Evolutionary conservation across 1,140 invertebrate genomes (phyloP).

Genomic region (Bombus waltoni): DNA sequence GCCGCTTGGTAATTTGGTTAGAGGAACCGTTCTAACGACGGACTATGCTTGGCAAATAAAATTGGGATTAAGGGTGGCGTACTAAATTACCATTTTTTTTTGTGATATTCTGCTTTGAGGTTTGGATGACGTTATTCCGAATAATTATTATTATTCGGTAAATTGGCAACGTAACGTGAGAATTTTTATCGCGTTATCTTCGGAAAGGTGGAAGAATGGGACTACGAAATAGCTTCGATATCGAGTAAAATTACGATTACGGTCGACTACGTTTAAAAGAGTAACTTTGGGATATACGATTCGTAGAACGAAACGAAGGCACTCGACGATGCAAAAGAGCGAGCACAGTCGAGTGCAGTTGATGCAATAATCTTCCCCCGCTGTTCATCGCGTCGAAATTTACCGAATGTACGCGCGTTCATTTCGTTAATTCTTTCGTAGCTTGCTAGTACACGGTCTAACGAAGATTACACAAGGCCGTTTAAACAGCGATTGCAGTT

Average conservation of each 20-base stretch:
- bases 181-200: background rate
- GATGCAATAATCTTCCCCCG: too few relatives aligned
- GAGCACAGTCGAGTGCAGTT: background rate
- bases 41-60: background rate
- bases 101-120: background rate
- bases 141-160: background rate
- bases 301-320: background rate
- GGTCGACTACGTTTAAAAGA: background rate
- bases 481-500: slow-evolving; percentile 34
- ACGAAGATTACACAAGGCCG: background rate
- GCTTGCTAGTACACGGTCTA: background rate
- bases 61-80: background rate
- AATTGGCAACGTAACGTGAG: background rate
- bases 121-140: background rate
- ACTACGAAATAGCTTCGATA: background rate
- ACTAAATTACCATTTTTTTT: background rate
- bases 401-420: background rate
- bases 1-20: background rate
- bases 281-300: background rate
- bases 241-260: background rate
- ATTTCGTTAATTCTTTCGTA: background rate
- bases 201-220: background rate
- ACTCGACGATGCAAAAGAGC: background rate
- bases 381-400: background rate
- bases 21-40: too few relatives aligned